Percentiles rank a stretch among this genome's conserved stretches.
These are phyloP conservation scores for Drosophila ustulata DNA, from an alignment of 2,888 invertebrate genomes.

Conservation along the genomic window DNA sequence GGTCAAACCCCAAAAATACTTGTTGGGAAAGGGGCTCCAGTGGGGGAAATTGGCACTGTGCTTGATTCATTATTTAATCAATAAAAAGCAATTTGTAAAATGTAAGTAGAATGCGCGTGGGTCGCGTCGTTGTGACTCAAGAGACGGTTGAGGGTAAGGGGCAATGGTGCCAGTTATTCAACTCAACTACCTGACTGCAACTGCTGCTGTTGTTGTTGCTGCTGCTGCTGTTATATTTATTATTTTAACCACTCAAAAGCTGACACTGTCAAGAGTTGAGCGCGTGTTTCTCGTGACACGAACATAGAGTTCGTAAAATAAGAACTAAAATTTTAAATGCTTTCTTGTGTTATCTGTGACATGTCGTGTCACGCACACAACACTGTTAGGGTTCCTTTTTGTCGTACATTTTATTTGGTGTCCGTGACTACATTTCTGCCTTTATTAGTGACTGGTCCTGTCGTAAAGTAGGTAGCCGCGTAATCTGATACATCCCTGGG, in stretches of 20 bases:
- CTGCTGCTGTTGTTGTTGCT: conserved; percentile 36
- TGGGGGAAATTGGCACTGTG: not conserved
- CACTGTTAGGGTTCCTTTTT: conserved; percentile 44
- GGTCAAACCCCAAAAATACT: not conserved
- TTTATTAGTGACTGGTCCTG: conserved; percentile 14
- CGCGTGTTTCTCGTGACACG: conserved; percentile 21
- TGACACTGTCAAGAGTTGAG: conserved; percentile 32
- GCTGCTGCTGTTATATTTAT: conserved; percentile 43
- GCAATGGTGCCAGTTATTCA: conserved; percentile 37
- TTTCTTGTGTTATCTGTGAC: not conserved
- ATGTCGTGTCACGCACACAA: conserved; percentile 21
- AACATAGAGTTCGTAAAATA: not conserved
- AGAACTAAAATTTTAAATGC: no score
- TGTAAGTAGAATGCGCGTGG: conserved; percentile 64
- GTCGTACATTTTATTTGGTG: conserved; percentile 58
- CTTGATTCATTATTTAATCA: conserved; percentile 68
- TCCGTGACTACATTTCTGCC: conserved; percentile 17
- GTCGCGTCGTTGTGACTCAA: conserved; percentile 39
- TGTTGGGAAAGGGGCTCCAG: no score
- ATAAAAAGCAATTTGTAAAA: conserved; percentile 76
- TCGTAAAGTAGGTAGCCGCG: conserved; percentile 63
- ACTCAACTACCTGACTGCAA: conserved; percentile 68
- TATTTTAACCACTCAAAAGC: conserved; percentile 64
- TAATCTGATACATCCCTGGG: conserved; percentile 67
- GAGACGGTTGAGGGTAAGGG: not conserved